Evolutionary conservation across 2,888 invertebrate genomes (phyloP).

Genomic region (Pammene fasciana): DNA sequence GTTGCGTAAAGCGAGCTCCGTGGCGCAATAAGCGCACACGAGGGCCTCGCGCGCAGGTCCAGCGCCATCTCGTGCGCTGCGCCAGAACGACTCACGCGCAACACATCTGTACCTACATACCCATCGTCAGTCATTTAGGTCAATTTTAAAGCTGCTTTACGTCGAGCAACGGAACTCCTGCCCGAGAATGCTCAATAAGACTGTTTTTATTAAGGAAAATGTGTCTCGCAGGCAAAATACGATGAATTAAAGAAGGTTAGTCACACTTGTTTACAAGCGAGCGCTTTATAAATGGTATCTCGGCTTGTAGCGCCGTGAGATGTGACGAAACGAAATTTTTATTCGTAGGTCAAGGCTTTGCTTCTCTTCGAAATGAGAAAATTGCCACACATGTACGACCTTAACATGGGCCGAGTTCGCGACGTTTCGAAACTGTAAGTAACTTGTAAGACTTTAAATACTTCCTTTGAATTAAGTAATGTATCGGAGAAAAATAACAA

Average conservation of each 20-base stretch:
- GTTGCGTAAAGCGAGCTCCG: slow-evolving; percentile 76
- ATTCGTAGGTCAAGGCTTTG: slow-evolving; percentile 82
- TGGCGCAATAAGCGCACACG: slow-evolving; percentile 71
- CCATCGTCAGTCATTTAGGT: slow-evolving; percentile 19
- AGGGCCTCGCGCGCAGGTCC: slow-evolving; percentile 53
- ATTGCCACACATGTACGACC: slow-evolving; percentile 81
- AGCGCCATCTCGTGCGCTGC: slow-evolving; percentile 62
- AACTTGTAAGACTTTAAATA: slow-evolving; percentile 55
- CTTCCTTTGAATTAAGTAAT: slow-evolving; percentile 37
- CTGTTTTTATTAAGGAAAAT: slow-evolving; percentile 31
- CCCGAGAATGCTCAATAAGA: slow-evolving; percentile 10
- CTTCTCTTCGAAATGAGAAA: slow-evolving; percentile 82
- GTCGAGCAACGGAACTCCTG: background rate
- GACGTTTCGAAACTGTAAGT: slow-evolving; percentile 64
- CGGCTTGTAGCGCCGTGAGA: slow-evolving; percentile 59
- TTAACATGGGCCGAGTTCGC: slow-evolving; percentile 71
- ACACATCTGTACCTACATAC: slow-evolving; percentile 1
- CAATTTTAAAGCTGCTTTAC: slow-evolving; percentile 7
- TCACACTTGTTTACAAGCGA: slow-evolving; percentile 45
- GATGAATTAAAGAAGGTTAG: slow-evolving; percentile 42
- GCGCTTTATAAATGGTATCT: slow-evolving; percentile 51
- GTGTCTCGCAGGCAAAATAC: background rate
- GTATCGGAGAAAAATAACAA: background rate
- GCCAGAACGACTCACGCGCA: slow-evolving; percentile 45
- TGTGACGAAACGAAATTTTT: slow-evolving; percentile 75